These are phyloP conservation scores for Anadara kagoshimensis DNA, from an alignment of 1,140 invertebrate genomes.

Conservation along the genomic window DNA sequence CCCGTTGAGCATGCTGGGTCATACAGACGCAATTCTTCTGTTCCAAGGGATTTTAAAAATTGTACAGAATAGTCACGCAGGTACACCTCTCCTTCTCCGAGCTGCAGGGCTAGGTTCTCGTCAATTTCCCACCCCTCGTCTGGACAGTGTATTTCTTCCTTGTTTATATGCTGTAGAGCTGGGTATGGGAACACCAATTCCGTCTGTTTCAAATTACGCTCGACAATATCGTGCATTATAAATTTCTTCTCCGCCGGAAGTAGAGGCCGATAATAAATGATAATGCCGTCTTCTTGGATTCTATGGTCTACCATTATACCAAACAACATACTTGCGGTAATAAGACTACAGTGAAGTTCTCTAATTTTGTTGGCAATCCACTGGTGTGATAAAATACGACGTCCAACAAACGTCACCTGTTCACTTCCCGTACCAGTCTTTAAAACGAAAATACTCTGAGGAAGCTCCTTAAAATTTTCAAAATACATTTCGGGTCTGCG, in stretches of 20 bases:
- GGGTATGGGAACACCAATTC: slow-evolving; percentile 55
- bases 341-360: slow-evolving; percentile 56
- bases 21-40: slow-evolving; percentile 44
- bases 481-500: slow-evolving; percentile 42
- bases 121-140: slow-evolving; percentile 59
- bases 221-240: slow-evolving; percentile 49
- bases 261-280: slow-evolving; percentile 46
- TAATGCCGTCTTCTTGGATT: slow-evolving; percentile 46
- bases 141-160: slow-evolving; percentile 51
- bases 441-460: slow-evolving; percentile 53
- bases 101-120: slow-evolving; percentile 52
- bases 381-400: slow-evolving; percentile 53
- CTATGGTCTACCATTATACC: slow-evolving; percentile 49
- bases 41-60: slow-evolving; percentile 44
- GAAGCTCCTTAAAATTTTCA: slow-evolving; percentile 49
- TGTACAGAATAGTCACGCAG: slow-evolving; percentile 45
- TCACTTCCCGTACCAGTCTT: slow-evolving; percentile 25
- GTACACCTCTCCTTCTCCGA: slow-evolving; percentile 55
- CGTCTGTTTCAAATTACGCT: slow-evolving; percentile 32
- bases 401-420: slow-evolving; percentile 37
- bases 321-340: slow-evolving; percentile 50
- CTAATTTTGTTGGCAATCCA: slow-evolving; percentile 51
- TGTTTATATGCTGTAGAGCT: slow-evolving; percentile 33
- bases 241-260: slow-evolving; percentile 45
- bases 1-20: slow-evolving; percentile 58